Percentiles rank a stretch among this genome's conserved stretches.
These are phyloP conservation scores for Pammene aurita DNA, from an alignment of 2,888 invertebrate species.

Conservation along the genomic window DNA sequence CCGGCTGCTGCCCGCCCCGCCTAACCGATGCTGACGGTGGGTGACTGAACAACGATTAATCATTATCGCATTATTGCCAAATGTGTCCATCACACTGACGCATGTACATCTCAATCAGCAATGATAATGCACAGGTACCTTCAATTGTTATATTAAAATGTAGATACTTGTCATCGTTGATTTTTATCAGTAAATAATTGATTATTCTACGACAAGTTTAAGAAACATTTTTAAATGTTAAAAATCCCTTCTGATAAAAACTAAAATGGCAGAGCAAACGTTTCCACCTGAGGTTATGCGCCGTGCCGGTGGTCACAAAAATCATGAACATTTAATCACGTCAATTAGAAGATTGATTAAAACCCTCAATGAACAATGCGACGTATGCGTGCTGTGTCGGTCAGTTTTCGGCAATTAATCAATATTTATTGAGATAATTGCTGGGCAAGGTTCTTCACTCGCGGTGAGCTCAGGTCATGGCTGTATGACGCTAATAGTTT, in stretches of 20 bases:
- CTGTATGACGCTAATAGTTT: slow-evolving; percentile 54
- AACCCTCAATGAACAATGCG: slow-evolving; percentile 26
- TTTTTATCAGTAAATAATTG: slow-evolving; percentile 14
- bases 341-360: slow-evolving; percentile 33
- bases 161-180: slow-evolving; percentile 9
- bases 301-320: background rate
- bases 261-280: background rate
- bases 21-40: slow-evolving; percentile 43
- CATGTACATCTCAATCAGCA: slow-evolving; percentile 4
- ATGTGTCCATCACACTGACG: slow-evolving; percentile 17
- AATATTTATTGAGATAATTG: slow-evolving; percentile 57
- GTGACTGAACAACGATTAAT: slow-evolving; percentile 41
- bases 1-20: slow-evolving; percentile 37
- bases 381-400: slow-evolving; percentile 44
- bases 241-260: background rate
- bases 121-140: background rate
- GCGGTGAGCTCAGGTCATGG: slow-evolving; percentile 66
- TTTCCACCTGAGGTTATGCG: background rate
- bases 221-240: background rate
- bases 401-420: slow-evolving; percentile 53
- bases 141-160: background rate
- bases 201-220: slow-evolving; percentile 2
- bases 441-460: slow-evolving; percentile 51
- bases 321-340: slow-evolving; percentile 4
- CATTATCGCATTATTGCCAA: slow-evolving; percentile 22